phyloP scores from a whole-genome alignment of 2,797 vertebrate species.

The Peromyscus nudipes region DNA sequence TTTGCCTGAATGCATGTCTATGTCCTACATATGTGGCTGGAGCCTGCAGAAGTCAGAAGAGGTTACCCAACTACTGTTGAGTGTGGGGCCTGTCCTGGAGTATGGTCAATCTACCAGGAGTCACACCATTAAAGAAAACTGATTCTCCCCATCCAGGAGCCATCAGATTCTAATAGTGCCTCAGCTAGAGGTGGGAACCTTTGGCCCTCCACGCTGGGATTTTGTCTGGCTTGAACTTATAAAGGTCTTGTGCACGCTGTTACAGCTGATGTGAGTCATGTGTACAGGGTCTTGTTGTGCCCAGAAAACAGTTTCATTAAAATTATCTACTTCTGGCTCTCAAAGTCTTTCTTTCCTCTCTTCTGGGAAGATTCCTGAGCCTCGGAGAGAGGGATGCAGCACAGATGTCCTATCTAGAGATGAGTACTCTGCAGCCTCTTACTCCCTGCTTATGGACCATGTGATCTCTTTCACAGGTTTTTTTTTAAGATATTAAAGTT shows the following conservation, averaged over 20 bases:
- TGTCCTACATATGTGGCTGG: not conserved
- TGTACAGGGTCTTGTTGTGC: not conserved
- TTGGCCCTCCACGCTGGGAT: not conserved
- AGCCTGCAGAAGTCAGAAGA: not conserved
- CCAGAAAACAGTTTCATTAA: not conserved
- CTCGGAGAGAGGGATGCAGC: not conserved
- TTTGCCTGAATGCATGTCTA: not conserved
- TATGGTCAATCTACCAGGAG: not conserved
- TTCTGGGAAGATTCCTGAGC: not conserved
- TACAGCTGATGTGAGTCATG: not conserved
- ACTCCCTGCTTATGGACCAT: not conserved
- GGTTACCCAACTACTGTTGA: not conserved
- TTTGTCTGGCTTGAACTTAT: not conserved
- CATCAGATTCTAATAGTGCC: not conserved
- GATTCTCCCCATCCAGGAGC: not conserved
- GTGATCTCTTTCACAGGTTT: not conserved
- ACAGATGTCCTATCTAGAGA: not conserved
- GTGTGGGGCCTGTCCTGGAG: not conserved
- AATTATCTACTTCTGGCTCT: not conserved
- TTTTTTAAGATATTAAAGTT: not conserved
- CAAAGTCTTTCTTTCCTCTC: not conserved
- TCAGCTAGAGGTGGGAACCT: not conserved
- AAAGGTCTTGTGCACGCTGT: not conserved
- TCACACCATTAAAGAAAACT: not conserved
- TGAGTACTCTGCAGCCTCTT: not conserved